Conservation (phyloP, 2,113 vertebrate genomes). For the Asarcornis scutulata region DNA sequence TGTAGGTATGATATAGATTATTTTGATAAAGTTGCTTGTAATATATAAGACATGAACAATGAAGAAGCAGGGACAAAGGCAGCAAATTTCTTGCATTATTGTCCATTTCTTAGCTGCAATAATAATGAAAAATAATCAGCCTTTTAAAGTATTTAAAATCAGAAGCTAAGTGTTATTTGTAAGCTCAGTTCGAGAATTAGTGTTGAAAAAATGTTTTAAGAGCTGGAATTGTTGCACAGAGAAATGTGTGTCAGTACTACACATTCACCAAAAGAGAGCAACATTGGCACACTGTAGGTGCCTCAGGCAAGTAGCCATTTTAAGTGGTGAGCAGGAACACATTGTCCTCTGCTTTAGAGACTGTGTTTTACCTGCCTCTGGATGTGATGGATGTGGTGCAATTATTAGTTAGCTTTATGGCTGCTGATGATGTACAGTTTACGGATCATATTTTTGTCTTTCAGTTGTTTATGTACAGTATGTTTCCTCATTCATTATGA, state of each 20-base stretch:
- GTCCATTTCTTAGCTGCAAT: neutral
- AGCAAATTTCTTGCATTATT: neutral
- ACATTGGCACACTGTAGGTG: constrained; percentile 43
- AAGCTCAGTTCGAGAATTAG: constrained; percentile 54
- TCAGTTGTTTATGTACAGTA: constrained; percentile 50
- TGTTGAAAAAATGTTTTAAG: constrained; percentile 39
- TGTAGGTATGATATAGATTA: neutral
- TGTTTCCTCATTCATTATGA: constrained; percentile 61
- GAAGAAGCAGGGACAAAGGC: neutral
- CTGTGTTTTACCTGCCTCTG: constrained; percentile 54
- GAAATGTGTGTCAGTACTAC: constrained; percentile 66
- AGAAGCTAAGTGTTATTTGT: constrained; percentile 49
- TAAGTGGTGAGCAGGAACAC: neutral
- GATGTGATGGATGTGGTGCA: constrained; percentile 58
- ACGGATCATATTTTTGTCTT: constrained; percentile 69
- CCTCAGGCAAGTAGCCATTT: constrained; percentile 43
- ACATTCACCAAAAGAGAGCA: constrained; percentile 81
- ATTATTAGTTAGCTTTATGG: constrained; percentile 68
- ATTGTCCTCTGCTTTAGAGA: neutral
- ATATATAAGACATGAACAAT: neutral
- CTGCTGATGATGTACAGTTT: constrained; percentile 52
- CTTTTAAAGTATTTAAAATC: constrained; percentile 51
- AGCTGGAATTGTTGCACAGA: neutral
- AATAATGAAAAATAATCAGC: neutral
- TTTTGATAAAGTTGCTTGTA: neutral